Evolutionary conservation across 2,888 invertebrate species (phyloP).

Genomic region (Cremastinae sp.): DNA sequence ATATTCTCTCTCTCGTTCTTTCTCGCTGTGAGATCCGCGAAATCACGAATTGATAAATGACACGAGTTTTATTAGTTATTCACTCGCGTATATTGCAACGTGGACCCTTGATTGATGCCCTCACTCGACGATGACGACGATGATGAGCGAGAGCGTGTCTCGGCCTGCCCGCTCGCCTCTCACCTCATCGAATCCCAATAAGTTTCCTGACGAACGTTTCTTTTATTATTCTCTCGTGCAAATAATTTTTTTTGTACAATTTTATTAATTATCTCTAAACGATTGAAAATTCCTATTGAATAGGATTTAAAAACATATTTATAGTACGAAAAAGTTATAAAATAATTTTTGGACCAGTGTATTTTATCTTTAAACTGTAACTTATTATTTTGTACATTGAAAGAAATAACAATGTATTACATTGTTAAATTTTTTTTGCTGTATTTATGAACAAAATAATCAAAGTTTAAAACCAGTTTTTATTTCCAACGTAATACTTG

Average conservation of each 20-base stretch:
- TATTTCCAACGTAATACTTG: no score
- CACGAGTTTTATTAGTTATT: constrained; percentile 64
- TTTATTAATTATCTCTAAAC: not conserved
- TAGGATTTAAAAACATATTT: no score
- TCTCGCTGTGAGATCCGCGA: constrained; percentile 57
- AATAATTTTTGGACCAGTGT: no score
- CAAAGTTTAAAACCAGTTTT: no score
- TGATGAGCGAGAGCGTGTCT: constrained; percentile 40
- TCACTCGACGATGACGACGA: constrained; percentile 22
- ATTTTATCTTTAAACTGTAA: no score
- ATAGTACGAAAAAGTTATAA: no score
- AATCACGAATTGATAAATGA: constrained; percentile 67
- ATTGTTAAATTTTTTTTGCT: no score
- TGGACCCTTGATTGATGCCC: constrained; percentile 64
- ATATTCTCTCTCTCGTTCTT: constrained; percentile 6
- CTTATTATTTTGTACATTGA: no score
- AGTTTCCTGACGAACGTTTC: no score
- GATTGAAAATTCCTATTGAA: no score
- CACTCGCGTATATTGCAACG: constrained; percentile 49
- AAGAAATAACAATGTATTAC: no score
- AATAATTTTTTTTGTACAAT: constrained; percentile 1
- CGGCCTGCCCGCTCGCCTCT: constrained; percentile 2
- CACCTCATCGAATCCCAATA: constrained; percentile 43
- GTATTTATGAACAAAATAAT: no score
- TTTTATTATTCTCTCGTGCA: not conserved